phyloP scores from a whole-genome alignment of 2,797 vertebrate species.

The Rhodeus uyekii region DNA sequence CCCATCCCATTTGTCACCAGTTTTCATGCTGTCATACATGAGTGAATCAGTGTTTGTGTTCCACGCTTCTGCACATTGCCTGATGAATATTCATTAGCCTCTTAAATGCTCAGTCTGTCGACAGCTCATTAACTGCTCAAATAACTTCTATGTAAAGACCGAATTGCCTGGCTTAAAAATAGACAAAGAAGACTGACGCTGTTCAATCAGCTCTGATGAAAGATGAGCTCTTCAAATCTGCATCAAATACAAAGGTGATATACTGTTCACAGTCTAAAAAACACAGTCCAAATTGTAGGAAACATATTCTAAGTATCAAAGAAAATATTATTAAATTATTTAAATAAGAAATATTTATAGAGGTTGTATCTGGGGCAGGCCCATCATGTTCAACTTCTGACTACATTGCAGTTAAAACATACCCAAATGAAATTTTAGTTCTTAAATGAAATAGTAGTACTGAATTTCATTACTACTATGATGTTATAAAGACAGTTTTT shows the following conservation, averaged over 20 bases:
- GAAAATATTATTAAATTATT: background rate
- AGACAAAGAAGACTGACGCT: conserved; percentile 33
- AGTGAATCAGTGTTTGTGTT: conserved; percentile 55
- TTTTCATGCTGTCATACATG: conserved; percentile 49
- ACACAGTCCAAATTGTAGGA: background rate
- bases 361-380: background rate
- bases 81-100: conserved; percentile 58
- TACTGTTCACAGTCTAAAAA: no score
- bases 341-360: background rate
- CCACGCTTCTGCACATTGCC: conserved; percentile 45
- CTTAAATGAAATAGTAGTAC: background rate
- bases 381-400: background rate
- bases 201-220: conserved; percentile 41
- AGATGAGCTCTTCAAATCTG: conserved; percentile 33
- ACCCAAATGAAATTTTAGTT: background rate
- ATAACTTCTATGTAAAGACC: conserved; percentile 43
- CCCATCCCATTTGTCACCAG: conserved; percentile 60
- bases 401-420: conserved; percentile 7
- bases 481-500: background rate
- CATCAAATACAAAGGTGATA: conserved; percentile 1
- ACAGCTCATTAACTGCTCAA: conserved; percentile 47
- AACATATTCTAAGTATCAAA: background rate
- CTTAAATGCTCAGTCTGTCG: conserved; percentile 37
- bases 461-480: background rate
- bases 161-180: conserved; percentile 55